Percentiles rank a stretch among this genome's conserved stretches.
Evolutionary conservation across 2,797 vertebrate species (phyloP).

Genomic region (Takifugu rubripes): DNA sequence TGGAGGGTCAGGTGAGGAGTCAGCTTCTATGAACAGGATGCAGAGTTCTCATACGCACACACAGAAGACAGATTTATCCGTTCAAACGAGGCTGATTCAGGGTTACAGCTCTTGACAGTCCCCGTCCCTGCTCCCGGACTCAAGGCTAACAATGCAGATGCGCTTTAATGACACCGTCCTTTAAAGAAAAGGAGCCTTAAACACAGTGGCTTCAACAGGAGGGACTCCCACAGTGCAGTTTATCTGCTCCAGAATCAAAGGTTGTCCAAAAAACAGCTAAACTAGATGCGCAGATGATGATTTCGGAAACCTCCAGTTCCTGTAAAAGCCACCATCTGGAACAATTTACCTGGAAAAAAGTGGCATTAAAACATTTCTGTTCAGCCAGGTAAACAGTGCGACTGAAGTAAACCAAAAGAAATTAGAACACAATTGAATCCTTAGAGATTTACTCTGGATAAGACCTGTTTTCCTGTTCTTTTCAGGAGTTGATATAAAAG

Average conservation of each 20-base stretch:
- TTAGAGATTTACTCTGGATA: conserved; percentile 22
- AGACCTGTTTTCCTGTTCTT: background rate
- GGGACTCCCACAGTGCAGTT: conserved; percentile 6
- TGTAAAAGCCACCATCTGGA: conserved; percentile 16
- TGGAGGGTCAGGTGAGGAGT: too few relatives aligned
- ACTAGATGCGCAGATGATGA: conserved; percentile 2
- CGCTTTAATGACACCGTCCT: conserved; percentile 4
- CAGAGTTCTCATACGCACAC: too few relatives aligned
- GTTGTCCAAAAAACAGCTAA: background rate
- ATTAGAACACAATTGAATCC: conserved; percentile 18
- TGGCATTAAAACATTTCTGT: conserved; percentile 17
- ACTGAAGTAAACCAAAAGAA: conserved; percentile 28
- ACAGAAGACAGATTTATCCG: conserved; percentile 46
- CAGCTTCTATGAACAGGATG: too few relatives aligned
- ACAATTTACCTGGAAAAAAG: conserved; percentile 8
- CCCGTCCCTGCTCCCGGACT: conserved; percentile 16
- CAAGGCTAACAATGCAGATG: conserved; percentile 20
- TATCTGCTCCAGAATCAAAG: conserved; percentile 6
- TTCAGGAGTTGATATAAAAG: conserved; percentile 4
- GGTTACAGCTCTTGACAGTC: conserved; percentile 28
- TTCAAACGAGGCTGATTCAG: conserved; percentile 56
- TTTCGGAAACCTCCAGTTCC: conserved; percentile 11
- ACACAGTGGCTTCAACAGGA: conserved; percentile 1
- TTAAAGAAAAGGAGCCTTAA: conserved; percentile 14
- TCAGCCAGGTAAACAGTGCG: conserved; percentile 5